phyloP scores from a whole-genome alignment of 2,113 vertebrate genomes.

The Catharus minimus region DNA sequence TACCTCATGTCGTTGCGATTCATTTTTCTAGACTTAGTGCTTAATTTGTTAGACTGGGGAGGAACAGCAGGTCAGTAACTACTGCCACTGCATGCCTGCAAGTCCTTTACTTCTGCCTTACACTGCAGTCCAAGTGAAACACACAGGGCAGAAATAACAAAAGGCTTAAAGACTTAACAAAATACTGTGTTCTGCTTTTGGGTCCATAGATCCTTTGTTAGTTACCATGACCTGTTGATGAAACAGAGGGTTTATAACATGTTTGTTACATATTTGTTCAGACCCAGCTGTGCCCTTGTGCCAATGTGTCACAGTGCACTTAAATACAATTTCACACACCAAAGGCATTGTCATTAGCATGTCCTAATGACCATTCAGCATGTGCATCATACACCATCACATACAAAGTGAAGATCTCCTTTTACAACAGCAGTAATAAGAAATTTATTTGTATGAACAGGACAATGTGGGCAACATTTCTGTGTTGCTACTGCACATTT shows the following conservation, averaged over 20 bases:
- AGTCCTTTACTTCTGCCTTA: neutral
- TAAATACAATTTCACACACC: neutral
- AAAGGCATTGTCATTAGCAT: neutral
- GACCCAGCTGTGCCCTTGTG: no score
- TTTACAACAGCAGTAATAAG: neutral
- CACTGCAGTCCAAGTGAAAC: neutral
- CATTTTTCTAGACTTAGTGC: neutral
- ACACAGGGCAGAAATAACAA: neutral
- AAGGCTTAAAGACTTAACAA: neutral
- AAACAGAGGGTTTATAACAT: neutral
- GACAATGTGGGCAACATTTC: neutral
- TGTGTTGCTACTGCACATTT: accelerated
- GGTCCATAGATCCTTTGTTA: neutral
- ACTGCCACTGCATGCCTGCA: neutral
- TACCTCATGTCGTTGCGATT: neutral
- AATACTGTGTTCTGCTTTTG: neutral
- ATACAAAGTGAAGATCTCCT: accelerated
- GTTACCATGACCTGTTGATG: neutral
- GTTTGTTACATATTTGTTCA: neutral
- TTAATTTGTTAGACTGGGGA: neutral
- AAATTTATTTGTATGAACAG: neutral
- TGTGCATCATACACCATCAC: neutral
- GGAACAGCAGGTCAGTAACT: neutral
- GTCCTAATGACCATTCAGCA: neutral
- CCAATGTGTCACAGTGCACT: neutral